Evolutionary conservation across 2,113 vertebrate genomes (phyloP).

Genomic region (Glaucomys volans): DNA sequence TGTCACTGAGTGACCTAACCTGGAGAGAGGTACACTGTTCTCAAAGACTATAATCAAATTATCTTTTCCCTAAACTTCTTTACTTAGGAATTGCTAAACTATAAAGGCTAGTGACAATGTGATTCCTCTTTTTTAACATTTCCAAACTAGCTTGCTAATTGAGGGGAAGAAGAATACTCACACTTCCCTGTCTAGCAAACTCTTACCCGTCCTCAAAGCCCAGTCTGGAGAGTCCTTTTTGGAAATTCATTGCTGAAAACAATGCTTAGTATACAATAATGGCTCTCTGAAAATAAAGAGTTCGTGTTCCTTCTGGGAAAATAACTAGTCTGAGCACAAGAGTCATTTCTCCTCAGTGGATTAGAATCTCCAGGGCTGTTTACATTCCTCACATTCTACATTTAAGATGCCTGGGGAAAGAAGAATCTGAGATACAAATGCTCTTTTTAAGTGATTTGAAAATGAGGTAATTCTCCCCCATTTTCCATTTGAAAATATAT

Average conservation of each 20-base stretch:
- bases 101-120: background rate
- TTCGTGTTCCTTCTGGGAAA: background rate
- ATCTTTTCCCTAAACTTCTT: constrained; percentile 10
- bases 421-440: background rate
- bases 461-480: constrained; percentile 21
- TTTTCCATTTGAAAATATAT: constrained; percentile 36
- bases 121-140: constrained; percentile 11
- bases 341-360: background rate
- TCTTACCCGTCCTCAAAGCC: background rate
- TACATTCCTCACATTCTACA: background rate
- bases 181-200: background rate
- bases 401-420: background rate
- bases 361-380: background rate
- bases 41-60: background rate
- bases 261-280: background rate
- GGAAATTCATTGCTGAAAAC: background rate
- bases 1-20: background rate
- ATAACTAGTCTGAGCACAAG: background rate
- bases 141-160: background rate
- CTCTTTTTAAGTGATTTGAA: constrained; percentile 20
- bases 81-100: background rate
- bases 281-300: background rate
- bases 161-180: background rate
- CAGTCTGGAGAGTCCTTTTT: background rate
- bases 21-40: background rate